Conservation (phyloP, 2,113 vertebrate genomes). For the Trogon melanurus region DNA sequence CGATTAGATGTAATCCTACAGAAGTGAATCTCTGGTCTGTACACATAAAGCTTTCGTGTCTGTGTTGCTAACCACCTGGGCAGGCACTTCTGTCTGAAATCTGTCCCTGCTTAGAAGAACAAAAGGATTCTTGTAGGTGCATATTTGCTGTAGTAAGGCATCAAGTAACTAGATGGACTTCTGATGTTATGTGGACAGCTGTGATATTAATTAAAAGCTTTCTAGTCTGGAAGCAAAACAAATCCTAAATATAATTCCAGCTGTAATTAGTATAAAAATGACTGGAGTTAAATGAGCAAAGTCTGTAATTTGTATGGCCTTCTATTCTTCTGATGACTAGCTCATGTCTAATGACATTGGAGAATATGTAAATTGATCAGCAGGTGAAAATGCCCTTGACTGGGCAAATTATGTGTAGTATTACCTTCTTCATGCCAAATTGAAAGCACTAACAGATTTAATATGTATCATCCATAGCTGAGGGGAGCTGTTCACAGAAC, state of each 20-base stretch:
- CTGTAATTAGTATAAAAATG: slow-evolving; percentile 58
- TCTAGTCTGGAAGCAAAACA: slow-evolving; percentile 59
- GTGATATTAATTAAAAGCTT: slow-evolving; percentile 50
- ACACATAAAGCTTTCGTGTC: background rate
- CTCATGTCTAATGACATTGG: slow-evolving; percentile 70
- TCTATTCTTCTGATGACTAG: slow-evolving; percentile 69
- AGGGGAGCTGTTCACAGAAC: slow-evolving; percentile 70
- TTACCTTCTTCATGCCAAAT: slow-evolving; percentile 70
- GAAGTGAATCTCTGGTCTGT: background rate
- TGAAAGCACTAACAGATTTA: slow-evolving; percentile 73
- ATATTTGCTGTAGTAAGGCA: background rate
- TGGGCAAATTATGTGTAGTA: slow-evolving; percentile 74
- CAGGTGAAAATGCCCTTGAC: slow-evolving; percentile 80
- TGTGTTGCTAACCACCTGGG: background rate
- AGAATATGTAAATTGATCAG: slow-evolving; percentile 79
- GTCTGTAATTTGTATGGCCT: slow-evolving; percentile 55
- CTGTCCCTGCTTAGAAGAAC: background rate
- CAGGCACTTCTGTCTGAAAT: background rate
- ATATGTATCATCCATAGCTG: slow-evolving; percentile 54
- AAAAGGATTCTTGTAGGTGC: background rate
- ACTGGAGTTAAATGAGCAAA: slow-evolving; percentile 63
- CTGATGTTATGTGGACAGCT: slow-evolving; percentile 12
- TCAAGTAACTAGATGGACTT: background rate
- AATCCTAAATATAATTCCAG: slow-evolving; percentile 62
- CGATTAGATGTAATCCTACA: accelerated